phyloP scores from a whole-genome alignment of 2,888 invertebrate genomes.

The Eustalomyia histrio region DNA sequence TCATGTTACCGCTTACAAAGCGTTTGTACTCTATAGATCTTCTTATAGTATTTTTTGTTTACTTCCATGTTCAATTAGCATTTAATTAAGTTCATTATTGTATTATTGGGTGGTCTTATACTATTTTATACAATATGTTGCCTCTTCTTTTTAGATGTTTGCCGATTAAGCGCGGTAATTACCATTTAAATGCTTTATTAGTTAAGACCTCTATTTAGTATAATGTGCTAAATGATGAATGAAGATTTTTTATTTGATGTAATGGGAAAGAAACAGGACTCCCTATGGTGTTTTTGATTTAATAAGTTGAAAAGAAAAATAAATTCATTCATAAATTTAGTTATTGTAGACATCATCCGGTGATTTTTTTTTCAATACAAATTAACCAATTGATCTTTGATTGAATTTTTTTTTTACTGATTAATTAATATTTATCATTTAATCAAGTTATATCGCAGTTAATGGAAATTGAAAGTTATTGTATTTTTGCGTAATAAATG shows the following conservation, averaged over 20 bases:
- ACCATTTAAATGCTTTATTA: conserved; percentile 53
- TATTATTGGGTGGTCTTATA: conserved; percentile 60
- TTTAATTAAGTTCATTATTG: conserved; percentile 63
- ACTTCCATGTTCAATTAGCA: conserved; percentile 53
- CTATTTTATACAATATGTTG: conserved; percentile 42
- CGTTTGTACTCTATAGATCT: not conserved
- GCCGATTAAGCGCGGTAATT: conserved; percentile 62
- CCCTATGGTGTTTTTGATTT: conserved; percentile 55
- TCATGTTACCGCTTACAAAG: conserved; percentile 25
- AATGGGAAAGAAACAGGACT: conserved; percentile 40
- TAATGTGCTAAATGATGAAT: conserved; percentile 44
- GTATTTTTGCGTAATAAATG: too few species aligned
- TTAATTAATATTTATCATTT: conserved; percentile 26
- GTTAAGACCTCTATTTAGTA: conserved; percentile 36
- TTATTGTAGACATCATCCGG: not conserved
- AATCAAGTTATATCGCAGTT: not conserved
- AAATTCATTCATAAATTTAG: conserved; percentile 50
- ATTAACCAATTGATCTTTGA: conserved; percentile 54
- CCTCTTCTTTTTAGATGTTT: conserved; percentile 52
- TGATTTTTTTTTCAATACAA: conserved; percentile 16
- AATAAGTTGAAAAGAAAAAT: conserved; percentile 12
- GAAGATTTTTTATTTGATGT: conserved; percentile 27
- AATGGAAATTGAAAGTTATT: too few species aligned
- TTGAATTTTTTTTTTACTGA: conserved; percentile 29
- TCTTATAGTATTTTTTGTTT: conserved; percentile 1